Evolutionary conservation across 2,113 vertebrate species (phyloP).

Genomic region (Zosterops japonicus): DNA sequence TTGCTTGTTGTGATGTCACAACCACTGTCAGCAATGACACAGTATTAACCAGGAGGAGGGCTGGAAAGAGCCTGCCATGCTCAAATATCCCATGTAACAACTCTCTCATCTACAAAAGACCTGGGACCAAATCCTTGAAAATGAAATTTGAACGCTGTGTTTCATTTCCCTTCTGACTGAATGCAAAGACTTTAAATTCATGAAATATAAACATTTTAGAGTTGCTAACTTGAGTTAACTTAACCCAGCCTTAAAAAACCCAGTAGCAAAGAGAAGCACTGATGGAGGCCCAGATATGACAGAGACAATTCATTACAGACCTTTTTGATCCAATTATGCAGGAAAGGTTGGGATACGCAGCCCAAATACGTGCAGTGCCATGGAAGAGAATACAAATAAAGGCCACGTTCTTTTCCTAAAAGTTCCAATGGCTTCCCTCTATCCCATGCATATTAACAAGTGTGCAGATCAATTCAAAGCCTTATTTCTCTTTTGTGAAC

Average conservation of each 20-base stretch:
- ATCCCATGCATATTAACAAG: background rate
- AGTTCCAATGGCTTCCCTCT: background rate
- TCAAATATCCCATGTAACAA: background rate
- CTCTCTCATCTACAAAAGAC: background rate
- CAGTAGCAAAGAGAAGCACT: background rate
- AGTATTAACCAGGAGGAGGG: background rate
- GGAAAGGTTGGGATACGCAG: background rate
- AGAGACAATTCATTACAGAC: conserved; percentile 23
- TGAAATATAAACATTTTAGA: background rate
- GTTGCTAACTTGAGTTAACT: conserved; percentile 2
- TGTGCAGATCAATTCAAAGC: background rate
- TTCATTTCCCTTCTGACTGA: conserved; percentile 16
- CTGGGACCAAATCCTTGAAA: background rate
- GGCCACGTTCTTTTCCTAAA: background rate
- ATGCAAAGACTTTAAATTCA: conserved; percentile 21
- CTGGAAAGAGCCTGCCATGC: background rate
- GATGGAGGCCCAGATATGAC: background rate
- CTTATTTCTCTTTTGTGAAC: background rate
- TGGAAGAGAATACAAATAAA: background rate
- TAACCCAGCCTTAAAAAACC: background rate
- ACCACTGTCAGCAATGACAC: background rate
- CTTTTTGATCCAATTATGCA: conserved; percentile 36
- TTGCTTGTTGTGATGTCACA: background rate
- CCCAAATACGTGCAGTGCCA: background rate
- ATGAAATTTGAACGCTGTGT: background rate